Percentiles rank a stretch among this genome's conserved stretches.
Evolutionary conservation across 2,888 invertebrate genomes (phyloP).

Genomic region (Bombylius major): DNA sequence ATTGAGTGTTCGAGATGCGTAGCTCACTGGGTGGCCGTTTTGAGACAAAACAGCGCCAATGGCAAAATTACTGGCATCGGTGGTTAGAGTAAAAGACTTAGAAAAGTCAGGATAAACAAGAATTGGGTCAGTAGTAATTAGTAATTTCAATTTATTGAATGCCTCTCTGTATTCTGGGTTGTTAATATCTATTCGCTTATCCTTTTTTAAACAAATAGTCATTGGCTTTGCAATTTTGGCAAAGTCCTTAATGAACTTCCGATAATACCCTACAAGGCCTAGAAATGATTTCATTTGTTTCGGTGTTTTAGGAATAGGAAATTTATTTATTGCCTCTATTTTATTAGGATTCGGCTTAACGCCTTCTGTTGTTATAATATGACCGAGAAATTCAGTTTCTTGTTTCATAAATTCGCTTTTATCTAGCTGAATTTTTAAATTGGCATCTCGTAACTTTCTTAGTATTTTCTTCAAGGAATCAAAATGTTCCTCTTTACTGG

Average conservation of each 20-base stretch:
- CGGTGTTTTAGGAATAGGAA: slow-evolving; percentile 8
- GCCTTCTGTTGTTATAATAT: not conserved
- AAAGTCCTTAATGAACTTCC: slow-evolving; percentile 4
- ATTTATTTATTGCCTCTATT: slow-evolving; percentile 10
- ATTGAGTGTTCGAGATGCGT: slow-evolving; percentile 4
- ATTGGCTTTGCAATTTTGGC: slow-evolving; percentile 3
- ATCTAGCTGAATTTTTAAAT: not conserved
- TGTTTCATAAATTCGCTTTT: not conserved
- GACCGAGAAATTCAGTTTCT: not conserved
- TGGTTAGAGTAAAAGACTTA: not conserved
- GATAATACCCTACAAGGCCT: slow-evolving; percentile 4
- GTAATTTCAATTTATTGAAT: not conserved
- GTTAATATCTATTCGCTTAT: slow-evolving; percentile 2
- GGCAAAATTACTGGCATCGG: not conserved
- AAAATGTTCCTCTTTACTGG: no score
- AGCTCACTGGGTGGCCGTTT: slow-evolving; percentile 2
- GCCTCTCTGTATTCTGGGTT: not conserved
- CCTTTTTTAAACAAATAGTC: slow-evolving; percentile 6
- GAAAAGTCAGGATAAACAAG: slow-evolving; percentile 2
- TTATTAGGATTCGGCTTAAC: slow-evolving; percentile 4
- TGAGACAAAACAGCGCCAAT: not conserved
- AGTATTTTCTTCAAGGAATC: no score
- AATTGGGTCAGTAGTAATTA: slow-evolving; percentile 1
- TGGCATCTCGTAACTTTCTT: no score
- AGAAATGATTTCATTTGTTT: slow-evolving; percentile 11